These are phyloP conservation scores for Anser brachyrhynchus DNA, from an alignment of 2,113 vertebrate genomes.

Conservation along the genomic window DNA sequence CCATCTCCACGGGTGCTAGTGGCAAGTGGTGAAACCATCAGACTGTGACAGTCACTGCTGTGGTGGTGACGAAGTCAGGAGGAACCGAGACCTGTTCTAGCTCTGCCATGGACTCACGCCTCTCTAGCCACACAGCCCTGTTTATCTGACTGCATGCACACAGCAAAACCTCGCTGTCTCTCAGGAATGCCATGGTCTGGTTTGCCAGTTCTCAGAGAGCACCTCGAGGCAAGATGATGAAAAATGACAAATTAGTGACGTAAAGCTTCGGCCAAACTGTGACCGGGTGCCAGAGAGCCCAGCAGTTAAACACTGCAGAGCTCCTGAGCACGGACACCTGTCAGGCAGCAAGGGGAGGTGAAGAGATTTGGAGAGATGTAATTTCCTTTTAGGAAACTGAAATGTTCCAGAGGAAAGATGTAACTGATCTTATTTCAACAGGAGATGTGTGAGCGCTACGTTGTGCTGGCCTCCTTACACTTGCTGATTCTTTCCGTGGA, in stretches of 20 bases:
- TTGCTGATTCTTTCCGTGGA: slow-evolving; percentile 83
- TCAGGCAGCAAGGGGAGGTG: neutral
- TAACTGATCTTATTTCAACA: slow-evolving; percentile 30
- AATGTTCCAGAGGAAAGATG: neutral
- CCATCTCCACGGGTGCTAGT: neutral
- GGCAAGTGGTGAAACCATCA: neutral
- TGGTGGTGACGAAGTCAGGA: neutral
- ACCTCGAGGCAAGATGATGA: neutral
- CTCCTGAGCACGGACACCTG: neutral
- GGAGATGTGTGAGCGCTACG: slow-evolving; percentile 76
- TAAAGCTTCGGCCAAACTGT: neutral
- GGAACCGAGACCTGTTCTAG: neutral
- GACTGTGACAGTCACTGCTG: neutral
- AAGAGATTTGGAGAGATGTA: neutral
- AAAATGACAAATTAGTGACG: neutral
- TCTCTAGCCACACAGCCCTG: neutral
- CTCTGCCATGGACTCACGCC: neutral
- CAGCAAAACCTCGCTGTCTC: neutral
- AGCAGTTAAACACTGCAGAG: no score
- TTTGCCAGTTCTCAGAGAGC: neutral
- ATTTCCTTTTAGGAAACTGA: neutral
- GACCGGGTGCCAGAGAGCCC: neutral
- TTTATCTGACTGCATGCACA: neutral
- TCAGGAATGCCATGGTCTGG: no score
- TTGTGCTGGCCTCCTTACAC: slow-evolving; percentile 84